Base-by-base conservation (phyloP, 1,140 invertebrate species). In the Aphelinus atriplicis region DNA sequence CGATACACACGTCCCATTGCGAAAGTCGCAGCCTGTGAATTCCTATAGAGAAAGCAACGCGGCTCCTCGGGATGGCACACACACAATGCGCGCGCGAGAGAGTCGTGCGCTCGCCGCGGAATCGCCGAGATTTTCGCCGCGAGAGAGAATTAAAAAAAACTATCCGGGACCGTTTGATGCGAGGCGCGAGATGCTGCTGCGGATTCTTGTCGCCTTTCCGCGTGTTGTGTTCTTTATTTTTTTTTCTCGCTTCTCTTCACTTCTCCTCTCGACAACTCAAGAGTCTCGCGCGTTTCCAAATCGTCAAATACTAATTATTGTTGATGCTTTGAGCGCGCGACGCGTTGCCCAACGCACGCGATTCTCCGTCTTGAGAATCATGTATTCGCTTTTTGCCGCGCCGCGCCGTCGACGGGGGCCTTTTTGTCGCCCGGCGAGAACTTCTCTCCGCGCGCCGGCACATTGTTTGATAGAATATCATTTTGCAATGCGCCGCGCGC, bases 21-120 rank as follows among this genome's bases (percentile, higher is more conserved):
- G 71, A 73, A 73, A 73, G 64, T 67, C 7, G 26, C 26, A 67
- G 67, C 26, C 63, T 68, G 72, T 68, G 72, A 74, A 74, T 74
- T 74, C 72, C 26, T 68, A 63, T 50, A 63, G 72, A 74, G 72
- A 68, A 74, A 74, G 72, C 65, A 60, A 43, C 42, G 9, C 58
- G 9, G 9, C 5, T 26, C 10, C 6, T 26, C 3, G 0, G 3
- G 58, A 60, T 60, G 58, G 3, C 0, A n/a, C 58, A 3, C 58
- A 60, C 1, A 45, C 58, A 60, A 60, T 60, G 26, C n/a, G 7
- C 46, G 42, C 7, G 3, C n/a, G 55, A 26, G 26, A 26, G 26
- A 26, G 26, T 56, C 46, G 3, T 6, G 46, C 42, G 56, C 26
- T 0, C 26, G 26, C 26, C 26, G 26, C 26, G 26, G 26, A 26